phyloP scores from a whole-genome alignment of 2,888 invertebrate species.

The Polietes domitor region DNA sequence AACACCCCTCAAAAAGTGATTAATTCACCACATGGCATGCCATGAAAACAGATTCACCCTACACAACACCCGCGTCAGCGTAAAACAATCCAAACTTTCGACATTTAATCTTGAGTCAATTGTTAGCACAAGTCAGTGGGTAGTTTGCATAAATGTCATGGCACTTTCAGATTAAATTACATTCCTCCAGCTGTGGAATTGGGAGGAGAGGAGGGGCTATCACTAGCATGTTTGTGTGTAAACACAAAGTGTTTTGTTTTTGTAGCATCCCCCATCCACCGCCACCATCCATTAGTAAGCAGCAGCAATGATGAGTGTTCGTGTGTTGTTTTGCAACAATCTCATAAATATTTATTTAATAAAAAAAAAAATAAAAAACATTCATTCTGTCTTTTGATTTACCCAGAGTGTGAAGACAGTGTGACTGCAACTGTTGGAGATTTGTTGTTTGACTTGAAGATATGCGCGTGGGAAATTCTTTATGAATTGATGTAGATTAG shows the following conservation, averaged over 20 bases:
- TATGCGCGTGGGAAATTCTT: slow-evolving; percentile 43
- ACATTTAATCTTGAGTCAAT: slow-evolving; percentile 8
- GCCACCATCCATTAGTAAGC: neutral
- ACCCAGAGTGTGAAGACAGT: neutral
- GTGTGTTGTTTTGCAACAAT: neutral
- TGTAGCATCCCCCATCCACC: neutral
- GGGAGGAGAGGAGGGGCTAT: neutral
- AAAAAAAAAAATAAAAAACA: too few species aligned
- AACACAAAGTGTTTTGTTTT: neutral
- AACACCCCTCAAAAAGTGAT: too few species aligned
- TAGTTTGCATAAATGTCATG: neutral
- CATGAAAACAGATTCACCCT: too few species aligned
- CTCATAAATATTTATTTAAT: slow-evolving; percentile 9
- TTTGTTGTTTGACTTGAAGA: neutral
- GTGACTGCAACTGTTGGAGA: slow-evolving; percentile 10
- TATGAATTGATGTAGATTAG: too few species aligned
- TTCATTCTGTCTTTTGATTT: neutral
- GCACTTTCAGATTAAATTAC: neutral
- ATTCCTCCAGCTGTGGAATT: neutral
- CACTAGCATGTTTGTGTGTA: too few species aligned
- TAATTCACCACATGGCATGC: too few species aligned
- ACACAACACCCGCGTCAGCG: neutral
- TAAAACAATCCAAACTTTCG: neutral
- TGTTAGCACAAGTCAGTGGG: neutral
- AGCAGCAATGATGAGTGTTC: neutral